These are phyloP conservation scores for Scelioninae gen. 2 DNA, from an alignment of 2,888 invertebrate species.

Conservation along the genomic window DNA sequence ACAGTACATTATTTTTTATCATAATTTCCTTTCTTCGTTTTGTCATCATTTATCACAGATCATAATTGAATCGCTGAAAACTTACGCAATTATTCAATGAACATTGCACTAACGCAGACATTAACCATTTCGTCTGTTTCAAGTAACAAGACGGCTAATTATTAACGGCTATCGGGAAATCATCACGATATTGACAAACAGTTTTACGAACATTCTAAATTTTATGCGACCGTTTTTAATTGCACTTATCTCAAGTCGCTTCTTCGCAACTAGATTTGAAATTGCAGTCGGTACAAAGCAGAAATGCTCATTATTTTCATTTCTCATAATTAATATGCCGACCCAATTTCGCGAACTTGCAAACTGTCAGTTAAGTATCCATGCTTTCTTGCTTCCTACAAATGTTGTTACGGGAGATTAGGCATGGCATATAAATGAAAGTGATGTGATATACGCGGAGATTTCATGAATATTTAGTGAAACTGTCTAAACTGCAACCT, in stretches of 20 bases:
- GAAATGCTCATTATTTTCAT: conserved; percentile 45
- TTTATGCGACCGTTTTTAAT: conserved; percentile 27
- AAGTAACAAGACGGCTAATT: no score
- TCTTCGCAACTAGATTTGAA: conserved; percentile 17
- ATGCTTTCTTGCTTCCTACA: conserved; percentile 34
- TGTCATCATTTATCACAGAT: no score
- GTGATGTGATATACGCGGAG: conserved; percentile 8
- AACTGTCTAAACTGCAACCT: background rate
- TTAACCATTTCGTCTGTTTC: no score
- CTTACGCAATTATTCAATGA: no score
- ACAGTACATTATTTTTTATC: no score
- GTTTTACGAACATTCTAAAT: conserved; percentile 12
- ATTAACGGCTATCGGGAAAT: no score
- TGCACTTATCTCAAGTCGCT: conserved; percentile 24
- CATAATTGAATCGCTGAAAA: no score
- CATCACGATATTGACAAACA: background rate
- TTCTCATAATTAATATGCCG: conserved; percentile 44
- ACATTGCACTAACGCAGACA: no score
- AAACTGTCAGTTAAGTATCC: conserved; percentile 39
- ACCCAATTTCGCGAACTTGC: conserved; percentile 38
- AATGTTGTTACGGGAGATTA: conserved; percentile 28
- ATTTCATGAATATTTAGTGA: conserved; percentile 10
- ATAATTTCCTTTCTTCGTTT: no score
- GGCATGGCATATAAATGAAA: conserved; percentile 25
- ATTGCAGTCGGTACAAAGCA: conserved; percentile 30